Percentiles rank a stretch among this genome's conserved stretches.
Conservation (phyloP, 2,113 vertebrate species). For the Siniperca knerii region DNA sequence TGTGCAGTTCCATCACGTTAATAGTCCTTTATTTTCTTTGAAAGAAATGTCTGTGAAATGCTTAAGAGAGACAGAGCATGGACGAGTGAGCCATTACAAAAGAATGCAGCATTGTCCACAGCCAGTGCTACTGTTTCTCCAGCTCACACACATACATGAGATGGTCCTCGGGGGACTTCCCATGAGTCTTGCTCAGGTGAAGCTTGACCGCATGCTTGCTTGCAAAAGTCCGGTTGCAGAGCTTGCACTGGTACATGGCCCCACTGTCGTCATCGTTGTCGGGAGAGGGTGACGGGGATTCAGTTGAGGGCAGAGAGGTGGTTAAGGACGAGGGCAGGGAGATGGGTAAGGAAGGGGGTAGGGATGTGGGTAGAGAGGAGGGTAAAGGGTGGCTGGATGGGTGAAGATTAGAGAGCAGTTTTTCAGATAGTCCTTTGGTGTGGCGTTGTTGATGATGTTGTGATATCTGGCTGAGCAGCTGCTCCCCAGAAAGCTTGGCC, state of each 20-base stretch:
- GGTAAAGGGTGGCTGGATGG: constrained; percentile 78
- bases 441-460: constrained; percentile 83
- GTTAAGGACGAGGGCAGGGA: constrained; percentile 70
- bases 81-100: constrained; percentile 71
- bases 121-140: constrained; percentile 96
- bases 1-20: constrained; percentile 85
- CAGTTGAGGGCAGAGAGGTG: constrained; percentile 65
- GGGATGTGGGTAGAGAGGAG: constrained; percentile 71
- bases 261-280: constrained; percentile 92
- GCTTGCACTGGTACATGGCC: constrained; percentile 95
- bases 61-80: constrained; percentile 60
- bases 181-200: constrained; percentile 99
- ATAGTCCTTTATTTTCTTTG: constrained; percentile 73
- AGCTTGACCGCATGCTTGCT: constrained; percentile 99
- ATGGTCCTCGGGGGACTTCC: constrained; percentile 98
- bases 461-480: constrained; percentile 93
- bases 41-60: constrained; percentile 76
- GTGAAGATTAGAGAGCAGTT: constrained; percentile 88
- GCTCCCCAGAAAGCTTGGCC: constrained; percentile 95
- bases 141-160: constrained; percentile 96
- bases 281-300: constrained; percentile 86
- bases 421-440: constrained; percentile 95
- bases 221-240: constrained; percentile 99
- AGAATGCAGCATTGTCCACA: constrained; percentile 71
- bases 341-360: constrained; percentile 64